These are phyloP conservation scores for Chaenocephalus aceratus DNA, from an alignment of 2,113 vertebrate species.

Conservation along the genomic window DNA sequence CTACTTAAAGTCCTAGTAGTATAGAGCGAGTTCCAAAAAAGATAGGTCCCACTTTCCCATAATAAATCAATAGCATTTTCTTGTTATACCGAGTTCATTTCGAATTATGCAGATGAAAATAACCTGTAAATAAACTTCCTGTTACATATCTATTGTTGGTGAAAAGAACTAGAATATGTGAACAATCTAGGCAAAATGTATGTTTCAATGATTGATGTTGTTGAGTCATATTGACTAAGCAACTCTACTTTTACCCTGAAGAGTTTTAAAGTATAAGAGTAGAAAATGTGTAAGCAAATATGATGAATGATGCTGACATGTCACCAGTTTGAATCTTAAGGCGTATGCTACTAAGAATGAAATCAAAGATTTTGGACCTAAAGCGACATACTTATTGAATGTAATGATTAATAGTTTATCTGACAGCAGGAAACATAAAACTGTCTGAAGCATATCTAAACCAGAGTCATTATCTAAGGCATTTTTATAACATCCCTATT, in stretches of 20 bases:
- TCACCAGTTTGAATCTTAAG: neutral
- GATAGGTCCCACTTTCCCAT: neutral
- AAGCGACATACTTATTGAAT: neutral
- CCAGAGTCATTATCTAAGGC: neutral
- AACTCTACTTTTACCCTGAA: too few species aligned
- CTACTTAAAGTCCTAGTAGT: neutral
- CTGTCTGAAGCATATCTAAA: neutral
- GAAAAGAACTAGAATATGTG: neutral
- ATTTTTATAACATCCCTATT: neutral
- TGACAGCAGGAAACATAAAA: neutral
- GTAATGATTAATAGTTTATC: conserved; percentile 5
- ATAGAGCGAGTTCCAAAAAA: neutral
- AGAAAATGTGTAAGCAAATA: neutral
- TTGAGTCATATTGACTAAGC: too few species aligned
- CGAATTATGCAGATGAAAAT: neutral
- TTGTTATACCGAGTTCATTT: neutral
- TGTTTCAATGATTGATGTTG: too few species aligned
- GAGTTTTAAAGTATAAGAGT: too few species aligned
- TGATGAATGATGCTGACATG: neutral
- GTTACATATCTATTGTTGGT: neutral
- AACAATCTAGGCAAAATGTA: too few species aligned
- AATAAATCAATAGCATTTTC: neutral
- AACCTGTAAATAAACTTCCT: neutral
- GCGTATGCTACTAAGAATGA: too few species aligned
- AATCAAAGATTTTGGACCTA: too few species aligned